Conservation (phyloP, 2,888 invertebrate genomes). For the Pemphredon lugubris region DNA sequence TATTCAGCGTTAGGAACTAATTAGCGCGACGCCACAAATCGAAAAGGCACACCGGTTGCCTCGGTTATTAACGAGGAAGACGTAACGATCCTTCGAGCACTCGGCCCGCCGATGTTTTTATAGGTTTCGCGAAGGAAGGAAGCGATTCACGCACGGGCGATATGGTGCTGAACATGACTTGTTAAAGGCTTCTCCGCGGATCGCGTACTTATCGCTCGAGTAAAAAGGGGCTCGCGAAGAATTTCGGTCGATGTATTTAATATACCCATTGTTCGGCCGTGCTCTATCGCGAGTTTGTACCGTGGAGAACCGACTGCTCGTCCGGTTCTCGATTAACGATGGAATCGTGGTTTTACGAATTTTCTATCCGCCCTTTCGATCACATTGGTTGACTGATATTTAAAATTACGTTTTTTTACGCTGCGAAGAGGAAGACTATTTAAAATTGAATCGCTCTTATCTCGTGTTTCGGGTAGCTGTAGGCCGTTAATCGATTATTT, state of each 20-base stretch:
- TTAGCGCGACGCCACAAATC: slow-evolving; percentile 68
- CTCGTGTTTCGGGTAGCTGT: no score
- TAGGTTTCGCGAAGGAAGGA: slow-evolving; percentile 64
- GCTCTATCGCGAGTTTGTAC: not conserved
- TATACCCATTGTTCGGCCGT: not conserved
- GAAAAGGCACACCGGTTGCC: slow-evolving; percentile 64
- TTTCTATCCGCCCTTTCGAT: not conserved
- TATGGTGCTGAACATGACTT: slow-evolving; percentile 63
- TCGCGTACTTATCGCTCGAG: slow-evolving; percentile 10
- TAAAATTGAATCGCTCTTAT: no score
- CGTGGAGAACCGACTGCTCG: not conserved
- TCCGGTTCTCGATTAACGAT: not conserved
- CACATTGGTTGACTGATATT: no score
- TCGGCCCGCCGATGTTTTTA: slow-evolving; percentile 67
- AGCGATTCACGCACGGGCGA: slow-evolving; percentile 61
- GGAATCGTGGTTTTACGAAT: not conserved
- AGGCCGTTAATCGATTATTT: no score
- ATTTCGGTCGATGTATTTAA: slow-evolving; percentile 25
- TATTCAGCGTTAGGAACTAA: slow-evolving; percentile 68
- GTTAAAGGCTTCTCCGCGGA: slow-evolving; percentile 61
- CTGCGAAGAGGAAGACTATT: no score
- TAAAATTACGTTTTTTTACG: no score
- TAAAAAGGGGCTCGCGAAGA: slow-evolving; percentile 2
- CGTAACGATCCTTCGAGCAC: slow-evolving; percentile 66
- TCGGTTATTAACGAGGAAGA: slow-evolving; percentile 71